phyloP scores from a whole-genome alignment of 2,113 vertebrate species.

The Nibea albiflora region DNA sequence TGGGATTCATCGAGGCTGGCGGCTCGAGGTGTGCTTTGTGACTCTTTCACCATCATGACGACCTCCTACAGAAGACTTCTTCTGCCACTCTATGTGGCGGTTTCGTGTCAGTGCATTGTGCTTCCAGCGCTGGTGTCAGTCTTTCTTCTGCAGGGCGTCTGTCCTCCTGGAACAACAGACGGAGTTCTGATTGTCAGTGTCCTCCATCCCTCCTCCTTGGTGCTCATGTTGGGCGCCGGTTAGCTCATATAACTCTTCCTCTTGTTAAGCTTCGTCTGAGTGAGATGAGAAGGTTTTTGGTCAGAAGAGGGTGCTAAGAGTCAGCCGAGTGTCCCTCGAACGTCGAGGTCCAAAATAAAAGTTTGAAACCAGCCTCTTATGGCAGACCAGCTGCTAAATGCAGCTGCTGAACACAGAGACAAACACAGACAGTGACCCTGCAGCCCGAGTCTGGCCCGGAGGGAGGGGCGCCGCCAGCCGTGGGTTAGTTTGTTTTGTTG shows the following conservation, averaged over 20 bases:
- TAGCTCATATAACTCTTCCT: too few species aligned
- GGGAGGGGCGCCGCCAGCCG: neutral
- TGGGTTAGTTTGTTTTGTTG: neutral
- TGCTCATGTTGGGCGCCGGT: too few species aligned
- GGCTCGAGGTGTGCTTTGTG: neutral
- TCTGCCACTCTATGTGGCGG: slow-evolving; percentile 61
- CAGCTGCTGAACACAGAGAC: neutral
- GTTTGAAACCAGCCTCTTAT: neutral
- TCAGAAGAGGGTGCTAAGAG: neutral
- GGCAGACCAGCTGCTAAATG: neutral
- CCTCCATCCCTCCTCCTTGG: neutral
- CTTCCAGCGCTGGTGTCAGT: rapidly evolving
- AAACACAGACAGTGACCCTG: neutral
- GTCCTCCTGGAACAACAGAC: neutral
- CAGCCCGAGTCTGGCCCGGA: neutral
- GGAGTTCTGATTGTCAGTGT: neutral
- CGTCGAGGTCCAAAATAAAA: neutral
- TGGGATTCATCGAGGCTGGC: neutral
- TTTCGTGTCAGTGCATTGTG: rapidly evolving
- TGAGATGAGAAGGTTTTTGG: neutral
- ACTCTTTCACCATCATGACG: neutral
- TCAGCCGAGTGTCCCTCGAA: neutral
- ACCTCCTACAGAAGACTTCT: neutral
- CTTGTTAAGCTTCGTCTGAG: neutral
- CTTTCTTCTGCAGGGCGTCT: neutral